phyloP scores from a whole-genome alignment of 2,113 vertebrate genomes.

The Pontoporia blainvillei region DNA sequence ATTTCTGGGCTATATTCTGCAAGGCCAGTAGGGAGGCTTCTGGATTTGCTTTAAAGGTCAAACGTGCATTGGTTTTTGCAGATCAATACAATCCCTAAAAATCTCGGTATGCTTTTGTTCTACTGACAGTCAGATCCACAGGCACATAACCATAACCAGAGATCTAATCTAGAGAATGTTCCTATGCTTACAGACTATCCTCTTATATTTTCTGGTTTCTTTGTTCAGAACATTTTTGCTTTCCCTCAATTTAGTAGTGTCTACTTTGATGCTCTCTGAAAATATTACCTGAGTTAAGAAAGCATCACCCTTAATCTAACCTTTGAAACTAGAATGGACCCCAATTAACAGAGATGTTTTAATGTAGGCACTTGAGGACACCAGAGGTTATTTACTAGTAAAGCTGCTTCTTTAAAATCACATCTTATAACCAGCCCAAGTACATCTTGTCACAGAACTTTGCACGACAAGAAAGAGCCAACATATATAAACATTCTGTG shows the following conservation, averaged over 20 bases:
- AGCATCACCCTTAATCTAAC: not conserved
- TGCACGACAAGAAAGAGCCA: not conserved
- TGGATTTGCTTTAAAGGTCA: slow-evolving; percentile 33
- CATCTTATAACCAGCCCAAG: not conserved
- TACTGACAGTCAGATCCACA: not conserved
- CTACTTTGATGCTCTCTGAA: slow-evolving; percentile 1
- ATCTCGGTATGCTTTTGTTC: not conserved
- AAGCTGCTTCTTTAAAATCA: not conserved
- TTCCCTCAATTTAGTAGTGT: not conserved
- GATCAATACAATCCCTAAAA: not conserved
- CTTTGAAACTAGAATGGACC: not conserved
- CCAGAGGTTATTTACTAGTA: not conserved
- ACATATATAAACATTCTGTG: not conserved
- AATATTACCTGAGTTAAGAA: not conserved
- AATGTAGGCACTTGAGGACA: not conserved
- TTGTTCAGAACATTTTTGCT: slow-evolving; percentile 4
- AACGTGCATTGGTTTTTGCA: not conserved
- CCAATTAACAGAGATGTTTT: not conserved
- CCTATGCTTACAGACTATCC: not conserved
- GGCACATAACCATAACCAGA: not conserved
- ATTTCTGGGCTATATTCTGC: not conserved
- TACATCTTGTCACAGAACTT: not conserved
- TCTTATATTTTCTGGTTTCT: not conserved
- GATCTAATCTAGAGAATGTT: not conserved
- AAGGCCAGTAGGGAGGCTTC: not conserved